Percentiles rank a stretch among this genome's conserved stretches.
Evolutionary conservation across 1,140 invertebrate species (phyloP).

Genomic region (Megathymus violae): DNA sequence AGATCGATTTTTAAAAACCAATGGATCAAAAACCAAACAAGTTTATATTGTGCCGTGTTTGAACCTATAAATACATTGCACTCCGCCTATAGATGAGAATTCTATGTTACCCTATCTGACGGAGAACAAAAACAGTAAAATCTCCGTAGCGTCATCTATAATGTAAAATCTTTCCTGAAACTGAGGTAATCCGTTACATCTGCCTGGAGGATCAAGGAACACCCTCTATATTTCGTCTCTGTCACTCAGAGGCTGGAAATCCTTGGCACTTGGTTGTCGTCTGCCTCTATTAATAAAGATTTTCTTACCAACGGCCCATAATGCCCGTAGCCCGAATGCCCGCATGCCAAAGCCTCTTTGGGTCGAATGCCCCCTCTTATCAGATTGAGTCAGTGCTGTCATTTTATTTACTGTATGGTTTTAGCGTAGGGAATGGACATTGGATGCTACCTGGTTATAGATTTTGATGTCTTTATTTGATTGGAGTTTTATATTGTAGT

Average conservation of each 20-base stretch:
- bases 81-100: background rate
- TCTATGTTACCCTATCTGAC: conserved; percentile 9
- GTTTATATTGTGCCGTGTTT: no score
- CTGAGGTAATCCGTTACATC: conserved; percentile 54
- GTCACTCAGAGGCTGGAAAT: conserved; percentile 54
- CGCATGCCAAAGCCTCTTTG: conserved; percentile 8
- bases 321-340: conserved; percentile 43
- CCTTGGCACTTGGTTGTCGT: conserved; percentile 42
- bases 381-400: conserved; percentile 55
- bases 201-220: conserved; percentile 57
- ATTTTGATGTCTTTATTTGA: background rate
- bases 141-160: conserved; percentile 13
- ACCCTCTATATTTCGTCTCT: conserved; percentile 55
- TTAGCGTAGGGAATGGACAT: conserved; percentile 25
- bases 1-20: no score
- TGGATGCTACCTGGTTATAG: conserved; percentile 12
- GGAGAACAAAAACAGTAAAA: conserved; percentile 15
- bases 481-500: no score
- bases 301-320: conserved; percentile 58
- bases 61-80: no score
- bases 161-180: conserved; percentile 30
- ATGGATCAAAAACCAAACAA: no score
- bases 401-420: conserved; percentile 61
- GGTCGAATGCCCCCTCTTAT: conserved; percentile 46
- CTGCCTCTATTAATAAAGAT: conserved; percentile 78